Percentiles rank a stretch among this genome's conserved stretches.
Evolutionary conservation across 2,113 vertebrate genomes (phyloP).

Genomic region (Mustela lutreola): DNA sequence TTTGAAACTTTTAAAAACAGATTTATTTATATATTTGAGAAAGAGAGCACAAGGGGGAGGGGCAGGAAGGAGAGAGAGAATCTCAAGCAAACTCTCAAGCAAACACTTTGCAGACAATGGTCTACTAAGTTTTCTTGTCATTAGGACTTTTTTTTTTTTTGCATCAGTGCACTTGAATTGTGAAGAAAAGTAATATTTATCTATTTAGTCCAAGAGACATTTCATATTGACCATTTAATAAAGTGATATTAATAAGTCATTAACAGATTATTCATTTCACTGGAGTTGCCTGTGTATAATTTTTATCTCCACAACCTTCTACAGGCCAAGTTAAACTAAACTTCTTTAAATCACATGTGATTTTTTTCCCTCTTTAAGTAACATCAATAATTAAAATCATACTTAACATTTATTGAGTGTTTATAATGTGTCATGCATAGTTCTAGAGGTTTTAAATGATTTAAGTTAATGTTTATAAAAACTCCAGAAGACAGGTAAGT

Average conservation of each 20-base stretch:
- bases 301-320: not conserved
- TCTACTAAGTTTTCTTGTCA: not conserved
- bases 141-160: not conserved
- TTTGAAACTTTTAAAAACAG: not conserved
- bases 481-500: not conserved
- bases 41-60: not conserved
- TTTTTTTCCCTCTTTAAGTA: not conserved
- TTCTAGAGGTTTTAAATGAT: conserved; percentile 3
- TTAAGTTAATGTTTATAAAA: not conserved
- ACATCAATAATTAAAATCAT: conserved; percentile 10
- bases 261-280: not conserved
- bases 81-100: not conserved
- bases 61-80: not conserved
- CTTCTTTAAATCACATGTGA: not conserved
- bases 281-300: not conserved
- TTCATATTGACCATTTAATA: conserved; percentile 36
- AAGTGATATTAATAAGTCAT: conserved; percentile 11
- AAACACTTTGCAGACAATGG: not conserved
- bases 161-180: not conserved
- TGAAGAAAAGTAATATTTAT: not conserved
- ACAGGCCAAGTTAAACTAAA: not conserved
- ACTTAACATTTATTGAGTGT: not conserved
- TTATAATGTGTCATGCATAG: not conserved
- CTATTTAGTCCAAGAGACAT: not conserved
- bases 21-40: not conserved